A percentile compares a stretch with the other conserved stretches of the same genome.
Conservation (phyloP, 35 echinoderm and acorn worm genomes). For the Ophiothrix spiculata region DNA sequence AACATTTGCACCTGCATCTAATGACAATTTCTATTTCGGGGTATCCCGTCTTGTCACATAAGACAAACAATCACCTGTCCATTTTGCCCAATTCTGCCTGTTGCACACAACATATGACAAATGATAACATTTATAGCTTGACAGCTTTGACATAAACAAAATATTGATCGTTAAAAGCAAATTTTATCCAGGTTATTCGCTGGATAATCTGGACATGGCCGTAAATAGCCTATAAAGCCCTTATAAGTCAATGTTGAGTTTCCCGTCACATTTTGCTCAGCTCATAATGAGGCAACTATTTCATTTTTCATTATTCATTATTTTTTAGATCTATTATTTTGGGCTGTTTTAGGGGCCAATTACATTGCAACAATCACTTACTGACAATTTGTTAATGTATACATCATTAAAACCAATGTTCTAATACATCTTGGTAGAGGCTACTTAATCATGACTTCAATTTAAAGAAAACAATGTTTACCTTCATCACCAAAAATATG, state of each 20-base stretch:
- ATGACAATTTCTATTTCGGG: background rate
- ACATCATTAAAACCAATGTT: background rate
- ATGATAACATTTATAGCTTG: background rate
- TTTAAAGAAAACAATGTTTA: too few relatives aligned
- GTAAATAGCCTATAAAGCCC: background rate
- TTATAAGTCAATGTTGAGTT: background rate
- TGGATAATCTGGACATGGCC: background rate
- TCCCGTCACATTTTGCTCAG: background rate
- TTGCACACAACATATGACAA: background rate
- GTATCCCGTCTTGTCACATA: background rate
- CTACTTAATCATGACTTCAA: too few relatives aligned
- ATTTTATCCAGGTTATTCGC: background rate
- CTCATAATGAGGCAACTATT: background rate
- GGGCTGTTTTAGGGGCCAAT: too few relatives aligned
- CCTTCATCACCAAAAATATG: too few relatives aligned
- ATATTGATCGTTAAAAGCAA: slow-evolving; percentile 9
- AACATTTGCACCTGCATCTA: background rate
- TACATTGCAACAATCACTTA: too few relatives aligned
- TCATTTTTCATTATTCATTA: too few relatives aligned
- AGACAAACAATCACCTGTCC: background rate
- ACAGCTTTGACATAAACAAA: background rate
- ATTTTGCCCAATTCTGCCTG: background rate
- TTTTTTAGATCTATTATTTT: too few relatives aligned
- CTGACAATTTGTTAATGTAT: too few relatives aligned
- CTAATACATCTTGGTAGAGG: too few relatives aligned